Conservation (phyloP, 2,888 invertebrate genomes). For the Frankliniella fusca region DNA sequence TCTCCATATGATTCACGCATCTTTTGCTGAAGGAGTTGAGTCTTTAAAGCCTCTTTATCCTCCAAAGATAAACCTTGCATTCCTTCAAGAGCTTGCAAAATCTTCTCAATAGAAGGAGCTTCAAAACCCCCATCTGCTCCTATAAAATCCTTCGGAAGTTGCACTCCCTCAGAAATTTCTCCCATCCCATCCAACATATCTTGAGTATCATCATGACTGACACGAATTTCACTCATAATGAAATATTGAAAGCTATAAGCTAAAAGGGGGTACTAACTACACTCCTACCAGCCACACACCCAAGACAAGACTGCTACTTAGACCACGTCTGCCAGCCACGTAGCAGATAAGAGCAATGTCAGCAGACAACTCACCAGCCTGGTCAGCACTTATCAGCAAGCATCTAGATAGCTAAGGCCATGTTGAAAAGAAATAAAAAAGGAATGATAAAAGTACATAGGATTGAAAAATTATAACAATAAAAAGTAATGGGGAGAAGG, state of each 20-base stretch:
- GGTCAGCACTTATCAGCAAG: constrained; percentile 4
- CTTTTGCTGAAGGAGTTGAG: not conserved
- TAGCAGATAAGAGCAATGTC: not conserved
- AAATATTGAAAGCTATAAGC: not conserved
- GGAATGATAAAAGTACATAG: no score
- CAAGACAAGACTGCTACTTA: not conserved
- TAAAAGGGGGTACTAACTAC: not conserved
- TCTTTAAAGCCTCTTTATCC: not conserved
- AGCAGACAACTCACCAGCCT: constrained; percentile 6
- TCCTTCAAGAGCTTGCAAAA: constrained; percentile 6
- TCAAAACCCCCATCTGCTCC: constrained; percentile 10
- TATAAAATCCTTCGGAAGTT: constrained; percentile 2
- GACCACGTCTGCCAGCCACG: not conserved
- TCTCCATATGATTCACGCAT: not conserved
- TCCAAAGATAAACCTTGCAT: constrained; percentile 4
- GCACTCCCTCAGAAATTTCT: not conserved
- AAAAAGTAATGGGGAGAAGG: no score
- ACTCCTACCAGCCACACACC: not conserved
- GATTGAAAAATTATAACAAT: no score
- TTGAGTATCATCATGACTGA: not conserved
- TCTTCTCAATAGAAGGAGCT: not conserved
- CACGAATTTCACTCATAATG: constrained; percentile 22
- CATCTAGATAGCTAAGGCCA: constrained; percentile 1
- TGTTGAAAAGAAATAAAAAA: not conserved
- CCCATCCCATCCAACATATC: not conserved